Evolutionary conservation across 2,888 invertebrate genomes (phyloP).

Genomic region (Tenthredo notha): DNA sequence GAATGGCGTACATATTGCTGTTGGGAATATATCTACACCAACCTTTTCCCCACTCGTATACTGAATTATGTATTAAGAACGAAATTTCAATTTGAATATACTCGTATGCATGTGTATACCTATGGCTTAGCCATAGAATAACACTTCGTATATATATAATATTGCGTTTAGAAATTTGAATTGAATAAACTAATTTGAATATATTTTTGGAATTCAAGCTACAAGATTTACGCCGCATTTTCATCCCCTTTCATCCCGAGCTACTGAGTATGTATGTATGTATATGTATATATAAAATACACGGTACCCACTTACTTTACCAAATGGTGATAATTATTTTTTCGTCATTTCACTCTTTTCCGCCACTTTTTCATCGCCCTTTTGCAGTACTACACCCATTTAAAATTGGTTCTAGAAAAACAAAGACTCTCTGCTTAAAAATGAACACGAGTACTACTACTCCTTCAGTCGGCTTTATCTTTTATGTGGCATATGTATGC

Average conservation of each 20-base stretch:
- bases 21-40: background rate
- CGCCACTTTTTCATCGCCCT: background rate
- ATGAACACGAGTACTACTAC: background rate
- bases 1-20: background rate
- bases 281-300: too few relatives aligned
- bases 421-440: background rate
- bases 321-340: background rate
- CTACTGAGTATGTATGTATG: too few relatives aligned
- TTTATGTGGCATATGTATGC: background rate
- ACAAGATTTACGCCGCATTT: background rate
- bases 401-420: background rate
- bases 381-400: background rate
- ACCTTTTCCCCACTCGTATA: background rate
- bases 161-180: background rate
- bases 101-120: background rate
- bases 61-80: conserved; percentile 29
- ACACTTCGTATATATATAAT: background rate
- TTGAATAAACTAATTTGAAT: background rate
- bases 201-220: background rate
- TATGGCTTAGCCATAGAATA: background rate
- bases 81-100: conserved; percentile 31
- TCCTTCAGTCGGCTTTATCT: background rate
- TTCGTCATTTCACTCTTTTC: background rate
- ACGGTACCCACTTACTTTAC: background rate
- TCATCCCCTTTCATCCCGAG: background rate